Conservation (phyloP, 64 coral and sea anemone species). For the Astreopora myriophthalma region DNA sequence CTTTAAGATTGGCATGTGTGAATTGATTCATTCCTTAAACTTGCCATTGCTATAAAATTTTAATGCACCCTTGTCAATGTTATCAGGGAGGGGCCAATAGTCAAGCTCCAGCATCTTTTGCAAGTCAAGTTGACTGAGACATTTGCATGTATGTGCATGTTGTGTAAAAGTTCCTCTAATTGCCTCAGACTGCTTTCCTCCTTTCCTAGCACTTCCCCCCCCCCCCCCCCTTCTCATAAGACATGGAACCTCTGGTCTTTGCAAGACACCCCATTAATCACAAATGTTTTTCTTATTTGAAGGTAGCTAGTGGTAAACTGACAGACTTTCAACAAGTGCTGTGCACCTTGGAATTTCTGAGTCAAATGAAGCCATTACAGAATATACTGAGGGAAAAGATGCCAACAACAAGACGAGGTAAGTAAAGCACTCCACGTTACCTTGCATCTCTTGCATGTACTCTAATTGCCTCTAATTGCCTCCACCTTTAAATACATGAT, state of each 20-base stretch:
- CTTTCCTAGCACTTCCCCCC: neutral
- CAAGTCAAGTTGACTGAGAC: too few species aligned
- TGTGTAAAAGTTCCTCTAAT: neutral
- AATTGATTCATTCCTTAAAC: too few species aligned
- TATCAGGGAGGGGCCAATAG: too few species aligned
- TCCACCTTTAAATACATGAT: too few species aligned
- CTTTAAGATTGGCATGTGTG: too few species aligned
- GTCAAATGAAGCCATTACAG: conserved; percentile 79
- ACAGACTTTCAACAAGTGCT: conserved; percentile 82
- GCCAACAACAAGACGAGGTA: conserved; percentile 90
- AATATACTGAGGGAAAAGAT: conserved; percentile 90
- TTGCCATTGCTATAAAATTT: neutral
- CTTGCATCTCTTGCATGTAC: neutral
- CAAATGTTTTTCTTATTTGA: neutral
- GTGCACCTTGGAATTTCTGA: conserved; percentile 80
- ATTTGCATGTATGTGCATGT: too few species aligned
- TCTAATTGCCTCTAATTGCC: neutral
- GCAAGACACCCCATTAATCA: neutral
- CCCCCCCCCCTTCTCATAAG: too few species aligned
- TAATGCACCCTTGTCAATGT: too few species aligned
- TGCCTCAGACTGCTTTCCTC: neutral
- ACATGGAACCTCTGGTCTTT: neutral
- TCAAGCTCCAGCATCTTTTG: too few species aligned
- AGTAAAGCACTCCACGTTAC: neutral
- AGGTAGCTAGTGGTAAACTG: conserved; percentile 72